These are phyloP conservation scores for Mylabris sibirica DNA, from an alignment of 2,888 invertebrate species.

Conservation along the genomic window DNA sequence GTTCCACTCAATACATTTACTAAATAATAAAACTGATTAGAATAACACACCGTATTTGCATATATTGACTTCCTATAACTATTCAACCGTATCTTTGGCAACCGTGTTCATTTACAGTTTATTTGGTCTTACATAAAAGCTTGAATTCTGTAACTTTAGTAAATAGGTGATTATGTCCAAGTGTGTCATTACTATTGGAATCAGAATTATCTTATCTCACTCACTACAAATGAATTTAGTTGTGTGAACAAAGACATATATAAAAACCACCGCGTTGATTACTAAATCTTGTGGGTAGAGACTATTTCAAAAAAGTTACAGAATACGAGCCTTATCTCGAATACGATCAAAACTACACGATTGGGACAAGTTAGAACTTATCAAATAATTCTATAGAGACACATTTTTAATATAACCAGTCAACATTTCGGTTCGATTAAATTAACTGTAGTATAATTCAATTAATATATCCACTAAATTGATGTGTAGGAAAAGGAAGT, in stretches of 20 bases:
- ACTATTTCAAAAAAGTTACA: too few species aligned
- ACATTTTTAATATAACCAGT: background rate
- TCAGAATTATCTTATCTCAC: too few species aligned
- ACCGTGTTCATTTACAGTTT: background rate
- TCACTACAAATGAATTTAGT: too few species aligned
- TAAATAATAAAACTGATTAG: background rate
- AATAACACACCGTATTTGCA: background rate
- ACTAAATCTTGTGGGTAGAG: too few species aligned
- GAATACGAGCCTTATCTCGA: too few species aligned
- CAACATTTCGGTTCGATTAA: background rate
- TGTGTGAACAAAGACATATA: too few species aligned
- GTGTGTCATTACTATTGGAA: too few species aligned
- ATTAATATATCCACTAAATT: background rate
- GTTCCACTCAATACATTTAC: background rate
- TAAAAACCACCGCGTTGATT: too few species aligned
- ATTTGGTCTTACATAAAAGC: background rate
- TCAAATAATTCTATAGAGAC: too few species aligned
- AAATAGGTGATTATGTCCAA: too few species aligned
- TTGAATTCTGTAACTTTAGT: background rate
- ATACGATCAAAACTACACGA: too few species aligned
- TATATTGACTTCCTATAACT: constrained; percentile 17
- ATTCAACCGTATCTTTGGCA: constrained; percentile 30
- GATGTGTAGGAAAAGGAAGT: constrained; percentile 70
- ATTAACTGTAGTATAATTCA: background rate
- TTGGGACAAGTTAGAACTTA: too few species aligned